A percentile compares a stretch with the other conserved stretches of the same genome.
Evolutionary conservation across 1,140 invertebrate species (phyloP).

Genomic region (Caerostris darwini): DNA sequence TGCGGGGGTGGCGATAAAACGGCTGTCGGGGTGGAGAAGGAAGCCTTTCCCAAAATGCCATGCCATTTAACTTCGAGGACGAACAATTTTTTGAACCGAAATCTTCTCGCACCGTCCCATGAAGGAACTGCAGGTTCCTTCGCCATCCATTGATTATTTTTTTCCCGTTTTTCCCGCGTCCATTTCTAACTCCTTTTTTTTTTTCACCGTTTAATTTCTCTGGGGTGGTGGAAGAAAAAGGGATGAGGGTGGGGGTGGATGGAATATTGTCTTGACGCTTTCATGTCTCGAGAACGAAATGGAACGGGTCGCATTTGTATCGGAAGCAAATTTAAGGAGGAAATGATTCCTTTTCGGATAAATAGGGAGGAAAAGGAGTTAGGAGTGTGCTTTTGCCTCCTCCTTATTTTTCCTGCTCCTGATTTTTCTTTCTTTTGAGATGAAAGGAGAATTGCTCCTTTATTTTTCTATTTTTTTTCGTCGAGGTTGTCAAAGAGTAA

Average conservation of each 20-base stretch:
- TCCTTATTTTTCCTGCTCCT: background rate
- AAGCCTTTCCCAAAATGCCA: constrained; percentile 19
- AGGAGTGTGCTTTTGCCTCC: background rate
- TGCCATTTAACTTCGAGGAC: constrained; percentile 70
- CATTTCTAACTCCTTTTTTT: constrained; percentile 15
- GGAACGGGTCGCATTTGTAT: constrained; percentile 29
- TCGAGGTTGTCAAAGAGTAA: background rate
- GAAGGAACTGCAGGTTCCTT: background rate
- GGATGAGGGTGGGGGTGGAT: too few relatives aligned
- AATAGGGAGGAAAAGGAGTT: constrained; percentile 1
- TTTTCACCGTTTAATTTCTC: constrained; percentile 57
- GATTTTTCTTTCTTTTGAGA: background rate
- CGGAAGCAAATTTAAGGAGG: constrained; percentile 53
- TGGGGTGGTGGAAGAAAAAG: background rate
- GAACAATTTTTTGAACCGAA: constrained; percentile 67
- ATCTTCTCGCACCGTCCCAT: background rate
- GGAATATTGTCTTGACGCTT: constrained; percentile 33
- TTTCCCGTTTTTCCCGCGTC: constrained; percentile 29
- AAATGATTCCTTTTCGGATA: constrained; percentile 52
- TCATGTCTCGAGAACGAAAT: background rate
- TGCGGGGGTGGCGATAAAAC: background rate
- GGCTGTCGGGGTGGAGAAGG: background rate
- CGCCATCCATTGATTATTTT: constrained; percentile 66
- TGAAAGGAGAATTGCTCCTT: background rate
- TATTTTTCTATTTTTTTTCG: background rate